Base-by-base conservation (phyloP, 2,888 invertebrate genomes). In the Synergus japonicus region DNA sequence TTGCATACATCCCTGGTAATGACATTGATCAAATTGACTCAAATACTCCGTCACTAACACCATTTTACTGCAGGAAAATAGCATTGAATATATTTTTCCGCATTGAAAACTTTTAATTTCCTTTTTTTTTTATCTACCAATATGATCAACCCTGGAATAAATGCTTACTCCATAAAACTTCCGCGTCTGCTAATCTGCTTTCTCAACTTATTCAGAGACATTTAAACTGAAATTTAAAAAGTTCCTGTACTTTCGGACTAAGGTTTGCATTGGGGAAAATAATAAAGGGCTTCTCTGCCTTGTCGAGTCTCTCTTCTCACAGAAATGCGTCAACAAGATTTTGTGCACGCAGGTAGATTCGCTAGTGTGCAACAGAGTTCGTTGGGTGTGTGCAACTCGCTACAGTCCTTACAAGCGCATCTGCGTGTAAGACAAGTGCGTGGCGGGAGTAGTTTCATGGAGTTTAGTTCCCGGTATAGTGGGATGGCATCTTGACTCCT, bases 401-500 rank as follows among this genome's bases (percentile, higher is more conserved):
- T 82, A 78, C 78, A 80, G 80, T 79, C 76, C 80, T 80, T 79
- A 76, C 77, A 82, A 79, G 80, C 82, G 78, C 77, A 65, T 65
- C 65, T 65, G 80, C 18, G 78, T 43, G 76, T 49, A 80, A 83
- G 83, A 87, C 86, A 86, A 86, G 86, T 87, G 87, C 87, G 88
- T 87, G 86, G 87, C 85, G 85, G 81, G 82, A 89, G 88, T 89
- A 88, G 88, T 89, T 90, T 90, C 88, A 89, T 89, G 89, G 89
- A 90, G 90, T 89, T 90, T 90, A 90, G 90, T 90, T 89, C 83
- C 86, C 86, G 83, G 88, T 87, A 86, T 87, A 88, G 88, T 88
- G 89, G 90, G 90, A 91, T 91, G 91, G 91, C 91, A 91, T 91
- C 91, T 92, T 92, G 92, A 92, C 92, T 92, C 89, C 89, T 91